Base-by-base conservation (phyloP, 2,888 invertebrate genomes). In the Baronia brevicornis region DNA sequence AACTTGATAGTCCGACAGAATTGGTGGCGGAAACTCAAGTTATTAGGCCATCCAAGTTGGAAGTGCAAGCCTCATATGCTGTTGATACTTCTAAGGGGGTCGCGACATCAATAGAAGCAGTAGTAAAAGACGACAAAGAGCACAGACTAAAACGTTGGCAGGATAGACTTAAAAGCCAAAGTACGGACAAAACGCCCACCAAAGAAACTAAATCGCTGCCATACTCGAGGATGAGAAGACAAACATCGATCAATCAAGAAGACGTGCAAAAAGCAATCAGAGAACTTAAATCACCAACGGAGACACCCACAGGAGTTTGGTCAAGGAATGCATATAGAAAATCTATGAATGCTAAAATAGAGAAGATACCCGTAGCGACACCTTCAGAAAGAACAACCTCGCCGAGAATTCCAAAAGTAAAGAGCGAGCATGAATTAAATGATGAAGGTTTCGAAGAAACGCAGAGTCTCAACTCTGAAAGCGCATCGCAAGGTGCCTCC, bases 401-500 rank as follows among this genome's bases (percentile, higher is more conserved):
- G 2, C 78, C 80, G 0, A 79, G 88, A 14, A 85, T 78, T 39
- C 73, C 87, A 0, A 86, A 86, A 61, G 84, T 85, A 0, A 80
- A 78, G 41, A 80, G 74, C 30, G 91, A 91, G 43, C 89, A 89
- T 43, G 94, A 95, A 51, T 65, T 91, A 23, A 92, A 94, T 55
- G 95, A 95, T 60, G 95, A 95, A 84, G 95, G 95, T 4, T 95
- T 95, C 56, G 95, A 95, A 64, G 95, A 95, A 75, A 94, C 94
- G 0, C 94, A 94, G 58, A 94, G 94, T 58, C 80, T 95, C 29
- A 92, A 94, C 54, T 94, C 94, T 0, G 94, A 94, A 62, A 94
- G 93, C 4, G 90, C 93, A 2, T 94, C 94, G 24, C 94, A 94
- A 52, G 94, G 93, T 22, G 92, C 93, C 1, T 93, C 93, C 0